Base-by-base conservation (phyloP, 2,113 vertebrate genomes). In the Corvus moneduloides region DNA sequence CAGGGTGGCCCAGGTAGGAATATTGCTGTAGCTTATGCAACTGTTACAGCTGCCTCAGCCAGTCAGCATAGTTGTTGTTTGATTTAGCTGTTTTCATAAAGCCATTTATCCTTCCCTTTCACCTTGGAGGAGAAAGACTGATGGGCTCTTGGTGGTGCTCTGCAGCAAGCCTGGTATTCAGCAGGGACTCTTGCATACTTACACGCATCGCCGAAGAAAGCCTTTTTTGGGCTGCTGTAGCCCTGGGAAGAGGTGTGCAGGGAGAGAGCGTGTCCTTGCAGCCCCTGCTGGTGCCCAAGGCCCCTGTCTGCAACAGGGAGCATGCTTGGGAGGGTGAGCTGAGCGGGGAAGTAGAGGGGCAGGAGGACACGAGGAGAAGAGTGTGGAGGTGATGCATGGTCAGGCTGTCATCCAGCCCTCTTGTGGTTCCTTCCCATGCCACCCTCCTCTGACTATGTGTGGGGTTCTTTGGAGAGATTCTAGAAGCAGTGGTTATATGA, bases 161-260 rank as follows among this genome's bases (percentile, higher is more conserved):
- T 85, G 69, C 82, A 84, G 61, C 48, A 43, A 79, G 61, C 49
- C 64, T 3, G 1, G 11, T 9, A 69, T 68, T 90, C 82, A 44
- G 17, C 83, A n/a, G 73, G 67, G 55, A 48, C 30, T 49, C 80
- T 4, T 2, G 0, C 24, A 1, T 11, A 6, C 19, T 59, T 54
- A 6, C 9, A 3, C 0, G 1, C 30, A 54, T 81, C 1, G 0
- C 49, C 2, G 0, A 63, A 83, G 20, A 27, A 74, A 74, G 14
- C 46, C 18, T 77, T 76, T 78, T 32, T 15, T 30, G 0, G 0
- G 54, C 41, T 35, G 22, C 49, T 46, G 58, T 49, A 80, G 55
- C n/a, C 26, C 78, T 44, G 55, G 44, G 30, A 89, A 24, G 49
- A 35, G 46, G n/a, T 1, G 0, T 66, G 41, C 26, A 11, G 54